Base-by-base conservation (phyloP, 2,888 invertebrate genomes). In the Zygogramma bicolorata region DNA sequence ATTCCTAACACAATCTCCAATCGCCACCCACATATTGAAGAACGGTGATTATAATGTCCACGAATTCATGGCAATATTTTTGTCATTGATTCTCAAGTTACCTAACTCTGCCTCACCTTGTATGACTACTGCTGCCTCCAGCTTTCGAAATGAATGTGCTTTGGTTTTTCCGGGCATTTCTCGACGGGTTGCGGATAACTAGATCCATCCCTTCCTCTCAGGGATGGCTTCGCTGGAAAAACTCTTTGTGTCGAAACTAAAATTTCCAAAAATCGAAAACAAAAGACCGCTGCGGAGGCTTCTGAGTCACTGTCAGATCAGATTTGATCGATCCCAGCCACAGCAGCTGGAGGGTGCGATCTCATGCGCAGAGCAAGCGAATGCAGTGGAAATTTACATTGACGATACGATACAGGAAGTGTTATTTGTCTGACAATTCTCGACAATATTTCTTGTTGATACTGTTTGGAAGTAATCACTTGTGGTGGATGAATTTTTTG, bases 191-290 rank as follows among this genome's bases (percentile, higher is more conserved):
- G 20, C 34, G 61, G 49, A 71, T 66, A 40, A 60, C 74, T 76
- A 69, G 65, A 73, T 74, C 74, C 76, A 76, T 76, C 73, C 76
- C 76, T 76, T 69, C 66, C 58, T 40, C 60, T 20, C 58, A 62
- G 74, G 76, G 74, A 74, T 70, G 76, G 76, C 69, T 31, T 29
- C 22, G 5, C 42, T 13, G 65, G 40, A 40, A 68, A 68, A 68
- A 74, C 68, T 49, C 67, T 67, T 59, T 40, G 31, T 57, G 22
- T 65, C 49, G 62, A 42, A 8, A 38, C 20, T 58, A 61, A 49
- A 38, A 59, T 40, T 60, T 40, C 22, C 18, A 15, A 29, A 27
- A 38, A 57, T 25, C 4, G 18, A 66, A 65, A 66, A 49, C 60
- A 60, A 58, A 68, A 49, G 18, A 46, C 62, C 38, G 38, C 40